phyloP scores from a whole-genome alignment of 2,888 invertebrate species.

The Watsonalla cultraria region DNA sequence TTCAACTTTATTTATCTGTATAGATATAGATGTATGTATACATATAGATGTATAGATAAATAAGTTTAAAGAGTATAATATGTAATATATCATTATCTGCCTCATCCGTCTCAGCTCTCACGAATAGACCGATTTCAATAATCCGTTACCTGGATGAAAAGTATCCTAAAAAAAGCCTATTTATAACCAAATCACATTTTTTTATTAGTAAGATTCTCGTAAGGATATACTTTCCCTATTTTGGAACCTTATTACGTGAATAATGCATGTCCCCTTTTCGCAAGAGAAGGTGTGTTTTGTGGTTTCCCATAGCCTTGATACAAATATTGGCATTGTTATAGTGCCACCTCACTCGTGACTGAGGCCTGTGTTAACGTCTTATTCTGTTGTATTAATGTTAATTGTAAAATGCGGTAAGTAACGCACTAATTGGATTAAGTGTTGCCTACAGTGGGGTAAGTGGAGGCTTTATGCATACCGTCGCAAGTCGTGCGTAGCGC shows the following conservation, averaged over 20 bases:
- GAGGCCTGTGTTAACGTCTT: conserved; percentile 9
- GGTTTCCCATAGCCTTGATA: background rate
- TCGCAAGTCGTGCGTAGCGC: conserved; percentile 44
- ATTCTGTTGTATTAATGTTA: conserved; percentile 11
- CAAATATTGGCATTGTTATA: background rate
- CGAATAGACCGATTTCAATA: too few species aligned
- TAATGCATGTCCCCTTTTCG: background rate
- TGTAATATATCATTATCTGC: too few species aligned
- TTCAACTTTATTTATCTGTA: too few species aligned
- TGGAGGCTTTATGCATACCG: conserved; percentile 24
- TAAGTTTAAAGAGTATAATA: too few species aligned
- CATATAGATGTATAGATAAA: too few species aligned
- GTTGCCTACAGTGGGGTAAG: conserved; percentile 11
- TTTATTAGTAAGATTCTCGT: too few species aligned
- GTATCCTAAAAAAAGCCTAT: too few species aligned
- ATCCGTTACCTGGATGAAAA: too few species aligned
- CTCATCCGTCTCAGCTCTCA: too few species aligned
- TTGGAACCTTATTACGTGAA: background rate
- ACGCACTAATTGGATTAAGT: conserved; percentile 12
- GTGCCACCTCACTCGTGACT: conserved; percentile 8
- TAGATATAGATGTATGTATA: too few species aligned
- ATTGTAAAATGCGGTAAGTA: conserved; percentile 13
- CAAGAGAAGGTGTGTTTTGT: background rate
- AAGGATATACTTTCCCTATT: too few species aligned
- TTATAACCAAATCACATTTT: too few species aligned